A percentile compares a stretch with the other conserved stretches of the same genome.
phyloP scores from a whole-genome alignment of 2,113 vertebrate species.

The Excalfactoria chinensis region DNA sequence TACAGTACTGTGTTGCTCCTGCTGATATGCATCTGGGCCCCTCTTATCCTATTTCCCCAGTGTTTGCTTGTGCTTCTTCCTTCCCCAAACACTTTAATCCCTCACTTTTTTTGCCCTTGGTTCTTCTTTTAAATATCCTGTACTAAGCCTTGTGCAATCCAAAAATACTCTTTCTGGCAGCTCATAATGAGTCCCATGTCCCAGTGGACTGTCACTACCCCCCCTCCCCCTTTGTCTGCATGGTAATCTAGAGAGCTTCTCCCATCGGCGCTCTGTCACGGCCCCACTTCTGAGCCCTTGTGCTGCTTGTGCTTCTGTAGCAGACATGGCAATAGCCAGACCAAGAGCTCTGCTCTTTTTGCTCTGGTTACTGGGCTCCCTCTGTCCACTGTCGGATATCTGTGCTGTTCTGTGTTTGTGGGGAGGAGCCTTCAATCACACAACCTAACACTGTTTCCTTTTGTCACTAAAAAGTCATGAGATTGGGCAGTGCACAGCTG shows the following conservation, averaged over 20 bases:
- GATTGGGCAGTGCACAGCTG: background rate
- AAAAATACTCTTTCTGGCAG: background rate
- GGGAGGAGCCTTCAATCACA: background rate
- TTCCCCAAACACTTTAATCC: background rate
- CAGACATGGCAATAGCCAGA: background rate
- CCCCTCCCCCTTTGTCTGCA: background rate
- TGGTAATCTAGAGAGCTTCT: background rate
- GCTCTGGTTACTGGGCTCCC: background rate
- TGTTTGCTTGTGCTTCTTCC: background rate
- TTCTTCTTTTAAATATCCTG: background rate
- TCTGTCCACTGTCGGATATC: background rate
- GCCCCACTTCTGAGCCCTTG: rapidly evolving
- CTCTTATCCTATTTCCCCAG: background rate
- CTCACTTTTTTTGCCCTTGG: background rate
- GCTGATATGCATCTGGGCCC: background rate
- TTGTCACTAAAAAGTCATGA: background rate
- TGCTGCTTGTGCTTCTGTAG: background rate
- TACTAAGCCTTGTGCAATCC: background rate
- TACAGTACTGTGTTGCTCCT: background rate
- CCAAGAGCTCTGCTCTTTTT: background rate
- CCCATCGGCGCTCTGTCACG: rapidly evolving
- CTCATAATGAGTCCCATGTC: background rate
- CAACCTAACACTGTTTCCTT: background rate
- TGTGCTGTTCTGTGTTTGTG: background rate
- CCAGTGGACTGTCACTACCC: background rate